phyloP scores from a whole-genome alignment of 2,888 invertebrate genomes.

The Apotomis betuletana region DNA sequence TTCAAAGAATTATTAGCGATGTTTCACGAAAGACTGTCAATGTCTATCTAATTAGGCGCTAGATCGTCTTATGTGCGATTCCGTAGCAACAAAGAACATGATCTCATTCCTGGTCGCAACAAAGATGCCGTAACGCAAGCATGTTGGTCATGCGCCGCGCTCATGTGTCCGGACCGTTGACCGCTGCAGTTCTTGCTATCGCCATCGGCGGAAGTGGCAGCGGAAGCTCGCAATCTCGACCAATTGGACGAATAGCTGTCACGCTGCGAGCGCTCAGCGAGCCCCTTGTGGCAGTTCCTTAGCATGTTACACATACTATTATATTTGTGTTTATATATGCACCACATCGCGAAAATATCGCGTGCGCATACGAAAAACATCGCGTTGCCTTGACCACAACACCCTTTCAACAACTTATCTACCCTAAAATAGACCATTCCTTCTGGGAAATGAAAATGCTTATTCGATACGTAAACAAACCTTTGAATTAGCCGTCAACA shows the following conservation, averaged over 20 bases:
- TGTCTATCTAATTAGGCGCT: no score
- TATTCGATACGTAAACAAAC: not conserved
- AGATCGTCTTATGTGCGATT: no score
- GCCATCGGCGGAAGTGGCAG: constrained; percentile 71
- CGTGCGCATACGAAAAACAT: no score
- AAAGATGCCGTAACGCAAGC: not conserved
- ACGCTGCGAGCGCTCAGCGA: constrained; percentile 70
- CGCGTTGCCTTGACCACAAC: no score
- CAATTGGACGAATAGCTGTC: constrained; percentile 79
- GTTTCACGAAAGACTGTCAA: no score
- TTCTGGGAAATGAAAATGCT: not conserved
- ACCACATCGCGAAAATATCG: no score
- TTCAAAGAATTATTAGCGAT: no score
- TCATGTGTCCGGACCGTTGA: constrained; percentile 65
- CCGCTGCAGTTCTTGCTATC: constrained; percentile 75
- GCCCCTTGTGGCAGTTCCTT: constrained; percentile 53
- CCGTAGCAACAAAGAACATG: no score
- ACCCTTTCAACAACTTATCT: no score
- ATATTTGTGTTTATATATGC: no score
- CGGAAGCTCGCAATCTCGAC: constrained; percentile 82
- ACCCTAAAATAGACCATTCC: no score
- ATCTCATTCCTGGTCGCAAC: no score
- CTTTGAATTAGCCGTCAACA: not conserved
- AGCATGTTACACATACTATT: not conserved
- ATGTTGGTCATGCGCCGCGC: constrained; percentile 14